Evolutionary conservation across 2,888 invertebrate genomes (phyloP).

Genomic region (Glyphotaelius pellucidus): DNA sequence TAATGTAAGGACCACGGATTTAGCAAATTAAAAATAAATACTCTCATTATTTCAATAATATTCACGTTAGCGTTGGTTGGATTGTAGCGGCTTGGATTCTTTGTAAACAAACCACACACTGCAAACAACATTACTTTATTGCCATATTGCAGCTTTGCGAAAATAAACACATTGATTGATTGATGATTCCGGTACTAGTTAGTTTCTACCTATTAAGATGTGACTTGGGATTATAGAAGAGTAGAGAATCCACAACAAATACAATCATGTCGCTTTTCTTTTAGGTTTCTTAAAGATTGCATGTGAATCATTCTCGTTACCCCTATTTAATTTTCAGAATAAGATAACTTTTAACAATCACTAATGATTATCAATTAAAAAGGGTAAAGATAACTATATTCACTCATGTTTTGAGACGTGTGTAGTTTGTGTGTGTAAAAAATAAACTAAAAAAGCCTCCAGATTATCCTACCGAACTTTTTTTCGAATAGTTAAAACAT

Average conservation of each 20-base stretch:
- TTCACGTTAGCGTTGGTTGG: neutral
- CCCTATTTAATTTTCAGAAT: too few species aligned
- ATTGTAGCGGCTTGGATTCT: neutral
- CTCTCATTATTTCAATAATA: neutral
- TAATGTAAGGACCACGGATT: neutral
- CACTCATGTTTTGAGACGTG: too few species aligned
- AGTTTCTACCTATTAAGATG: neutral
- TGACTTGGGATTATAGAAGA: neutral
- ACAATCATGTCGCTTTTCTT: neutral
- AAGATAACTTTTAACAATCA: too few species aligned
- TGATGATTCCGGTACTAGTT: neutral
- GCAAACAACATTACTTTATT: neutral
- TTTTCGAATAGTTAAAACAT: too few species aligned
- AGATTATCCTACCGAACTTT: too few species aligned
- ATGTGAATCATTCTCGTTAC: too few species aligned
- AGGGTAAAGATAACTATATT: too few species aligned
- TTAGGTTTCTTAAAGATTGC: too few species aligned
- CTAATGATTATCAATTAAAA: too few species aligned
- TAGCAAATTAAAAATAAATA: constrained; percentile 3
- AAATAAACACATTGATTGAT: neutral
- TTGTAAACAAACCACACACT: neutral
- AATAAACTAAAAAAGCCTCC: too few species aligned
- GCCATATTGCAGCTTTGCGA: neutral
- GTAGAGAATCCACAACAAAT: neutral
- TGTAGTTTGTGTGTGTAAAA: too few species aligned